Evolutionary conservation across 2,888 invertebrate genomes (phyloP), one percentile per base, ranked within the genome.

Genomic region (Tubulanus polymorphus): DNA sequence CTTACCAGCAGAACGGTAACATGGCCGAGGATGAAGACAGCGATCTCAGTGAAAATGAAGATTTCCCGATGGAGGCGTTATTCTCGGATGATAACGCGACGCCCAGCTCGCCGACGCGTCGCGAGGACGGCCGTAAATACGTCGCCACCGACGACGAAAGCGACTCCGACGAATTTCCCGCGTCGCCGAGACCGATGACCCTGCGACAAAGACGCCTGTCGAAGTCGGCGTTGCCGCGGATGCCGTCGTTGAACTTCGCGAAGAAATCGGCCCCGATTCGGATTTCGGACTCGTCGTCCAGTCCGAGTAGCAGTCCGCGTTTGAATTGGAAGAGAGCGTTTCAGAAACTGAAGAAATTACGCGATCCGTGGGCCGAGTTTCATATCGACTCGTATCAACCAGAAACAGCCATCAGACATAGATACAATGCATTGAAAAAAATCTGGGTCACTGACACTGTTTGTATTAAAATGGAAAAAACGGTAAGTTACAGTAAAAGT

Each of bases 321-420:
- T 37, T 57, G 29, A 67, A 69, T 50, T 76, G 76, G 76, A 48
- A 69, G 3, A 57, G 59, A 15, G 73, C 73, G n/a, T 67, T 71
- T 27, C 51, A 54, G 27, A 70, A 74, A 59, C 69, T 71, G 29
- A 61, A 71, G 60, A 62, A 64, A 53, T 55, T 78, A 65, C 66
- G 70, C 37, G 83, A 83, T 65, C 81, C 83, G 0, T 83, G 83
- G 83, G 76, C 78, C 57, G 71, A 76, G 56, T 82, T 80, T 63
- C 79, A 81, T 59, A 74, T 83, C 32, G 79, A 81, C 50, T 74
- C 79, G 29, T 73, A 77, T 30, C 75, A 78, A 30, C 72, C 75
- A 1, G 81, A 83, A 63, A 70, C 66, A 23, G 82, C 79, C 45
- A 71, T 71, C 30, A 71, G 84, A 5, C 80, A 82, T 65, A 74